Base-by-base conservation (phyloP, 2,888 invertebrate species). In the Drosophila neotestacea region DNA sequence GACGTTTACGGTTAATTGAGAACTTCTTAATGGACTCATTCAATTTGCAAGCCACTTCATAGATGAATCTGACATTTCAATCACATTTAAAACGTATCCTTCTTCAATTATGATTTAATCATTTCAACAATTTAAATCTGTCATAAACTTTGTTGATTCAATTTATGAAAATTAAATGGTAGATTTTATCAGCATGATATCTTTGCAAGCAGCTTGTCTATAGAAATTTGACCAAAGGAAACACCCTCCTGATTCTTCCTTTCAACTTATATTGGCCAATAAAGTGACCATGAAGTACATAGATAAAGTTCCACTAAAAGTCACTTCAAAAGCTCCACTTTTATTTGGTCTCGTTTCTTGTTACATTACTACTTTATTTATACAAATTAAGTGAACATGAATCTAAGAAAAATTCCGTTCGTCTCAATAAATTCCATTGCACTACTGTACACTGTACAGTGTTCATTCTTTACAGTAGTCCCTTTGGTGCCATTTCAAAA, bases 1-100 rank as follows among this genome's bases (percentile, higher is more conserved):
- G 22, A 36, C 1, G 34, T 34, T 34, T 22, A 34, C 48, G 11
- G 11, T 50, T 36, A 56, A 46, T 56, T 56, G 34, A 34, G 34
- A 44, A 22, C 34, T 36, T 50, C 27, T 22, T 50, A 50, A 50
- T 50, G 50, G 4, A 50, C 50, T 22, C 10, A 36, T 36, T 44
- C 55, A 22, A 56, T 56, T 36, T 27, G 10, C 13, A 36, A 27
- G 6, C 36, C 36, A 47, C n/a, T 6, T 50, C 50, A 36, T n/a
- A 1, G 22, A n/a, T 38, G 28, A 47, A 13, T 28, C 10, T 47
- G 46, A 16, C 41, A 50, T 30, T 41, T 41, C 16, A 34, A 48
- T 32, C 32, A 10, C 10, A 48, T 48, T 32, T 48, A 4, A 48
- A 34, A 6, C 22, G 34, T 4, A 22, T 22, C 2, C 22, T n/a